A percentile compares a stretch with the other conserved stretches of the same genome.
Conservation (phyloP, 2,113 vertebrate genomes). For the Anguilla japonica region DNA sequence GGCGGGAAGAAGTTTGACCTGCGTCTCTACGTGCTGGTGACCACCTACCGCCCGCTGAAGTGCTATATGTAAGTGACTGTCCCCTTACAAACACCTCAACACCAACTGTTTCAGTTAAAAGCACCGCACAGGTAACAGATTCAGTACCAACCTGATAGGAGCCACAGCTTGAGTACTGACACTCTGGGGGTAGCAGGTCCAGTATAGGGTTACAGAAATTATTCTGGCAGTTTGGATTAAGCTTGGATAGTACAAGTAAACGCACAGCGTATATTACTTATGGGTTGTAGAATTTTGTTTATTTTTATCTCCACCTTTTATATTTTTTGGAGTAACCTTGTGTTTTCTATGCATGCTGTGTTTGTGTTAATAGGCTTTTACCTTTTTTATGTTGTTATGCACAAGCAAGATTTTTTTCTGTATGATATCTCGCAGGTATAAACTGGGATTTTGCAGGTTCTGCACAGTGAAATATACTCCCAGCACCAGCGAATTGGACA, state of each 20-base stretch:
- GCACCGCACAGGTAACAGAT: not conserved
- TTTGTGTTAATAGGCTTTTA: not conserved
- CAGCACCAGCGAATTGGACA: conserved; percentile 87
- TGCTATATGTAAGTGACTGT: conserved; percentile 88
- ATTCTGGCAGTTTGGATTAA: not conserved
- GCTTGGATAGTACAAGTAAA: not conserved
- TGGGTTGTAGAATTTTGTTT: not conserved
- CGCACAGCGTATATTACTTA: not conserved
- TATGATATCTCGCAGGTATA: conserved; percentile 78
- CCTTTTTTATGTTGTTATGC: not conserved
- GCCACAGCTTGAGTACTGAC: not conserved
- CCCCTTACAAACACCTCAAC: not conserved
- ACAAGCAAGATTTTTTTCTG: not conserved
- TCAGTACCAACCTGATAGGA: not conserved
- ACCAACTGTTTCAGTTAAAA: not conserved
- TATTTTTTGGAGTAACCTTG: not conserved
- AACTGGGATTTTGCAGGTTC: conserved; percentile 94
- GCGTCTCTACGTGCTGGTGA: conserved; percentile 88
- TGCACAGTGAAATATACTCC: conserved; percentile 98
- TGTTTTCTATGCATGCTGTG: not conserved
- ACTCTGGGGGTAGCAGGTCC: not conserved
- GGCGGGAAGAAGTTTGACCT: conserved; percentile 97
- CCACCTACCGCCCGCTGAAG: conserved; percentile 89
- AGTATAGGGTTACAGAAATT: not conserved
- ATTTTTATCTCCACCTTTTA: not conserved